Conservation (phyloP, 64 coral and sea anemone genomes). For the Pocillopora damicornis region DNA sequence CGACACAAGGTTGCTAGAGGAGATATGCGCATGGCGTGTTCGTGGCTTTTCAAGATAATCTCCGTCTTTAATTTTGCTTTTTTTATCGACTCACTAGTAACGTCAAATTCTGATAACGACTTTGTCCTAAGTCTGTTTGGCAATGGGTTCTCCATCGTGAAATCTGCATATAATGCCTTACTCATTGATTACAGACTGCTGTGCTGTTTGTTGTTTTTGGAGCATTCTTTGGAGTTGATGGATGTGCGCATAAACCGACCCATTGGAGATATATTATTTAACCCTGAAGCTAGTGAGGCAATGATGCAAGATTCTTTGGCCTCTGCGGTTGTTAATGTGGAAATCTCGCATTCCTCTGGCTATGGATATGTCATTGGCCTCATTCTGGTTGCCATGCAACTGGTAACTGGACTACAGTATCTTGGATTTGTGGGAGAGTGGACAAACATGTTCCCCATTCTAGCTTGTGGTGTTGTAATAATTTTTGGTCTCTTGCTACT, state of each 20-base stretch:
- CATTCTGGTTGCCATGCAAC: slow-evolving; percentile 41
- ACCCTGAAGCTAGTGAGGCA: not conserved
- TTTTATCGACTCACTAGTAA: slow-evolving; percentile 75
- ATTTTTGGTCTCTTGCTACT: slow-evolving; percentile 58
- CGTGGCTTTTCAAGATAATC: slow-evolving; percentile 71
- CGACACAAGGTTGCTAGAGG: slow-evolving; percentile 74
- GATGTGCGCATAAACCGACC: slow-evolving; percentile 11
- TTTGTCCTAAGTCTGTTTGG: slow-evolving; percentile 58
- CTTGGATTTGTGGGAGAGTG: slow-evolving; percentile 68
- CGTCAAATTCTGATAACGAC: slow-evolving; percentile 54
- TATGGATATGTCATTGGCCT: slow-evolving; percentile 76
- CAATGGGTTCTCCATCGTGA: slow-evolving; percentile 75
- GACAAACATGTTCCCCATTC: slow-evolving; percentile 78
- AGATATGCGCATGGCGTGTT: slow-evolving; percentile 66
- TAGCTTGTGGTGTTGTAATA: slow-evolving; percentile 53
- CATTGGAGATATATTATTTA: slow-evolving; percentile 8
- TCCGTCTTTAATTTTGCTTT: slow-evolving; percentile 88
- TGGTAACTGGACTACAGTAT: slow-evolving; percentile 74
- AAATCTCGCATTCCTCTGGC: slow-evolving; percentile 57
- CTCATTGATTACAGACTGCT: slow-evolving; percentile 75
- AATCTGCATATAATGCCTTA: slow-evolving; percentile 75
- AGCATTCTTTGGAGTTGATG: slow-evolving; percentile 77
- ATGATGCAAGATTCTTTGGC: not conserved
- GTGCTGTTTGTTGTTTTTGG: slow-evolving; percentile 72
- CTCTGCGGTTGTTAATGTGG: slow-evolving; percentile 19